Conservation (phyloP, 2,113 vertebrate species). For the Antennarius striatus region DNA sequence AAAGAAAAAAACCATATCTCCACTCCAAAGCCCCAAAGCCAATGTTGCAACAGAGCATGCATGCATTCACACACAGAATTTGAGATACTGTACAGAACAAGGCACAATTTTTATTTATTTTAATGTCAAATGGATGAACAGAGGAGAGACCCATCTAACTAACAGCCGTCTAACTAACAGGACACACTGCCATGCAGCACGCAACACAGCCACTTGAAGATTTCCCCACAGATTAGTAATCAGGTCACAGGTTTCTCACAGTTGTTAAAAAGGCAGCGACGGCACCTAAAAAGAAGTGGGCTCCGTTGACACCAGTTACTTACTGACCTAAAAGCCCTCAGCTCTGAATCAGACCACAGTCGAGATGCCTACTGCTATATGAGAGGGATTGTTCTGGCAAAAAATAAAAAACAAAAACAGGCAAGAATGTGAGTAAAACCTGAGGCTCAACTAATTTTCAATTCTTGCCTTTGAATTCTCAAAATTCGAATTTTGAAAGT, state of each 20-base stretch:
- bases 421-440: conserved; percentile 46
- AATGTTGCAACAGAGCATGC: conserved; percentile 32
- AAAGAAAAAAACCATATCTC: not conserved
- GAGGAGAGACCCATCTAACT: conserved; percentile 9
- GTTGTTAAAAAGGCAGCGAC: conserved; percentile 45
- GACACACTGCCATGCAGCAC: conserved; percentile 41
- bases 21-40: conserved; percentile 19
- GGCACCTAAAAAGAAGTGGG: conserved; percentile 24
- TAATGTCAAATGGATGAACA: conserved; percentile 31
- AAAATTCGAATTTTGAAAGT: not conserved
- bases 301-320: conserved; percentile 65
- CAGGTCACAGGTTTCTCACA: conserved; percentile 31
- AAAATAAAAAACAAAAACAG: conserved; percentile 69
- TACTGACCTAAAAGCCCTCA: conserved; percentile 71
- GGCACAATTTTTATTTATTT: not conserved
- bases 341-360: conserved; percentile 76
- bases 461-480: not conserved
- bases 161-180: conserved; percentile 17
- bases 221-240: conserved; percentile 62
- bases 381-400: conserved; percentile 73
- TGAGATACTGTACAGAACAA: not conserved
- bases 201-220: conserved; percentile 28
- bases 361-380: conserved; percentile 75
- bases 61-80: conserved; percentile 25
- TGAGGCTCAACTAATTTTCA: not conserved